A percentile compares a stretch with the other conserved stretches of the same genome.
Evolutionary conservation across 1,140 invertebrate species (phyloP).

Genomic region (Euwallacea fornicatus): DNA sequence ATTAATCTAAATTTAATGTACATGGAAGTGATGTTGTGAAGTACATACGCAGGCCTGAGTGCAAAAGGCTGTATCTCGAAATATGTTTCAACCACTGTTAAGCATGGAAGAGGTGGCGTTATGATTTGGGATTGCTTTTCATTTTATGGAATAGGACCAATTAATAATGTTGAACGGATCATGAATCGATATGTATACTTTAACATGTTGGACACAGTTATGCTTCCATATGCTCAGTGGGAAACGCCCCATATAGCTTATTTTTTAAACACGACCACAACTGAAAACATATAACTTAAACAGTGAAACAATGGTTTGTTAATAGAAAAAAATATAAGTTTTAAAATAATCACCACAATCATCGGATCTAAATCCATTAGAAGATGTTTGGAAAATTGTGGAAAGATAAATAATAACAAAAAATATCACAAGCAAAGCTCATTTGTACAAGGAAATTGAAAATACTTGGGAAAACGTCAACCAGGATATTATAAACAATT

Average conservation of each 20-base stretch:
- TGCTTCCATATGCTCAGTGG: neutral
- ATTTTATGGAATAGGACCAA: conserved; percentile 3
- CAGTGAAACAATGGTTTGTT: conserved; percentile 1
- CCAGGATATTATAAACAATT: neutral
- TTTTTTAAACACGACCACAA: too few relatives aligned
- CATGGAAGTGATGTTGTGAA: neutral
- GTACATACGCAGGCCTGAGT: neutral
- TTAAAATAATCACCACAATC: conserved; percentile 6
- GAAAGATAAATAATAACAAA: conserved; percentile 1
- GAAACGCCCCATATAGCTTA: too few relatives aligned
- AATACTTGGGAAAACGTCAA: neutral
- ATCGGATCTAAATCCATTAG: neutral
- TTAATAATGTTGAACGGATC: conserved; percentile 1
- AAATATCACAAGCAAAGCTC: neutral
- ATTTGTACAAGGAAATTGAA: conserved; percentile 7
- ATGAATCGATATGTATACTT: neutral
- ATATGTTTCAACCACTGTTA: neutral
- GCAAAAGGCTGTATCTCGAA: conserved; percentile 1
- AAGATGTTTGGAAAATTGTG: neutral
- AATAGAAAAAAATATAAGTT: conserved; percentile 7
- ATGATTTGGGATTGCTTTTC: conserved; percentile 15
- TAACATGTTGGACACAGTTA: neutral
- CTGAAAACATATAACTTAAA: neutral
- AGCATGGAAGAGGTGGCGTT: conserved; percentile 1
- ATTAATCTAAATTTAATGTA: conserved; percentile 2